Base-by-base conservation (phyloP, 2,888 invertebrate species). In the Lordiphosa andalusiaca region DNA sequence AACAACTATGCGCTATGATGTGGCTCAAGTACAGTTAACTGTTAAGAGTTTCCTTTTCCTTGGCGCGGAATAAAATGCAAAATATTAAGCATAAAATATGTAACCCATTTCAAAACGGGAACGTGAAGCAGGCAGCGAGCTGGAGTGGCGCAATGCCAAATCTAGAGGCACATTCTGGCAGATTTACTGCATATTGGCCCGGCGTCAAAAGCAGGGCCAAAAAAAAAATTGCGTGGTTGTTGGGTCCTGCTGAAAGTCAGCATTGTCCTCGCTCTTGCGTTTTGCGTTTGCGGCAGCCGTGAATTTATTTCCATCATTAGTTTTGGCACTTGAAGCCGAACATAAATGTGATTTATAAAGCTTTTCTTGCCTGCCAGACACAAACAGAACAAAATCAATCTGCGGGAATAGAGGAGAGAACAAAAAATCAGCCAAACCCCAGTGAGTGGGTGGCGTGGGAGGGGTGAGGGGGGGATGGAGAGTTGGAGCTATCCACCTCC, bases 161-260 rank as follows among this genome's bases (percentile, higher is more conserved):
- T 80, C 82, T 81, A 80, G 75, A 82, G 76, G 76, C 85, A 84
- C 82, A 86, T 85, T 74, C 86, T 82, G 85, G 84, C 84, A 88
- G 88, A 88, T 88, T 88, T 88, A 88, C 88, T 88, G 88, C 88
- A 88, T 88, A 88, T 88, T 88, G 88, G 88, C 86, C 87, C 73
- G 86, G 84, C 87, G 88, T 88, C 88, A 88, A 87, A 87, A 85
- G 80, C 88, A 87, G 83, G 9, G 2, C 77, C 77, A 68, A 76
- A 74, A 73, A 78, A n/a, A n/a, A 73, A 66, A 57, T 41, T 50
- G 46, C 41, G 37, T 37, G 38, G 21, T 16, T 37, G 21, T 16
- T 37, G 37, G 36, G 30, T 35, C 16, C 39, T n/a, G 67, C 62
- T 62, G 64, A 70, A 64, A 67, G 54, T 61, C 74, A 68, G 74